These are phyloP conservation scores for Morus bassanus DNA, from an alignment of 2,797 vertebrate genomes.

Conservation along the genomic window DNA sequence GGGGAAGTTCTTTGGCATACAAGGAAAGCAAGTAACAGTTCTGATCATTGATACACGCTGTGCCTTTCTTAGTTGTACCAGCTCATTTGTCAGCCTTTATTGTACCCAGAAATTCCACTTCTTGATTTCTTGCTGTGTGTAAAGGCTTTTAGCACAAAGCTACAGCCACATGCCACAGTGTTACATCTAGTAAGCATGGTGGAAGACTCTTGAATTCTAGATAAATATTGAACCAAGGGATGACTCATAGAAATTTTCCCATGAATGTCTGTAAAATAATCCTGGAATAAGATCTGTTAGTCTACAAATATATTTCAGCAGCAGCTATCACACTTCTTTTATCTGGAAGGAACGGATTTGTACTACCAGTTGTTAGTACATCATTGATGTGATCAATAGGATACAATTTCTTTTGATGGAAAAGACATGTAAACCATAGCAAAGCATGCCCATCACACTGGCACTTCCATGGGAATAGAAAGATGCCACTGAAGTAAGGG, in stretches of 20 bases:
- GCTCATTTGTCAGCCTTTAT: background rate
- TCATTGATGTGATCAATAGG: background rate
- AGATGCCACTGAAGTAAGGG: background rate
- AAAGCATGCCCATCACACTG: background rate
- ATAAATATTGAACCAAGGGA: background rate
- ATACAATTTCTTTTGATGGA: background rate
- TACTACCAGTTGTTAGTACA: background rate
- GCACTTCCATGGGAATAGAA: background rate
- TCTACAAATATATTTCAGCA: background rate
- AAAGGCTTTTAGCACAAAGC: background rate
- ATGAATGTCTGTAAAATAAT: background rate
- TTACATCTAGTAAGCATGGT: background rate
- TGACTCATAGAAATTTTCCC: background rate
- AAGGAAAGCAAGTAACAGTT: background rate
- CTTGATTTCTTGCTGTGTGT: background rate
- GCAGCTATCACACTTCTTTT: background rate
- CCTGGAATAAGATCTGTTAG: background rate
- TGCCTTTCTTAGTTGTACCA: background rate
- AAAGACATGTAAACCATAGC: background rate
- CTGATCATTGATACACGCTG: accelerated
- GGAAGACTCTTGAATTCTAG: background rate
- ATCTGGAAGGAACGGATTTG: background rate
- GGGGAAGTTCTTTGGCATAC: background rate
- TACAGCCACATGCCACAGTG: accelerated
- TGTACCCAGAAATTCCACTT: background rate